phyloP scores from a whole-genome alignment of 1,140 invertebrate species.

The Oryzaephilus surinamensis region DNA sequence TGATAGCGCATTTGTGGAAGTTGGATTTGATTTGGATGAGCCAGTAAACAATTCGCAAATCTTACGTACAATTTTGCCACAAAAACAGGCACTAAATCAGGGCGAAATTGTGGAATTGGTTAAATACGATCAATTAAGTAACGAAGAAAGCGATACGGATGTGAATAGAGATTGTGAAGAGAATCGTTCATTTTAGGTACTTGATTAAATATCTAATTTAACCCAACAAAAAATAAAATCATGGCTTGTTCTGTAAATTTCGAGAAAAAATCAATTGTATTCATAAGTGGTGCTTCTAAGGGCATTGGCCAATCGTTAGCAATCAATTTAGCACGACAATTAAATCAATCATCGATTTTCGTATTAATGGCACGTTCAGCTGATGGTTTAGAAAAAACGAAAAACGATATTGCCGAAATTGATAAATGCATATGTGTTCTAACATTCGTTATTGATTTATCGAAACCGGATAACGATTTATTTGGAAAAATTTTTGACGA shows the following conservation, averaged over 20 bases:
- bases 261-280: conserved; percentile 36
- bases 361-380: conserved; percentile 66
- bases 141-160: conserved; percentile 38
- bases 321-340: conserved; percentile 48
- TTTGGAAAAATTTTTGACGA: conserved; percentile 41
- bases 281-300: conserved; percentile 78
- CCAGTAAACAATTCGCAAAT: conserved; percentile 33
- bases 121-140: conserved; percentile 38
- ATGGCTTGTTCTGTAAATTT: too few relatives aligned
- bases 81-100: conserved; percentile 37
- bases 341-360: conserved; percentile 45
- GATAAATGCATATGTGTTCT: conserved; percentile 42
- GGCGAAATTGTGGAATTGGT: conserved; percentile 40
- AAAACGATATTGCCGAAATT: conserved; percentile 40
- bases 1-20: conserved; percentile 15
- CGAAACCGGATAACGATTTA: conserved; percentile 37
- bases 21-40: conserved; percentile 27
- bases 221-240: too few relatives aligned
- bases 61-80: conserved; percentile 36
- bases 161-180: too few relatives aligned
- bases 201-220: too few relatives aligned
- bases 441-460: conserved; percentile 47
- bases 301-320: conserved; percentile 77
- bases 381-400: conserved; percentile 51
- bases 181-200: too few relatives aligned